Percentiles rank a stretch among this genome's conserved stretches.
Conservation (phyloP, 2,888 invertebrate species). For the Pyrochroa serraticornis region DNA sequence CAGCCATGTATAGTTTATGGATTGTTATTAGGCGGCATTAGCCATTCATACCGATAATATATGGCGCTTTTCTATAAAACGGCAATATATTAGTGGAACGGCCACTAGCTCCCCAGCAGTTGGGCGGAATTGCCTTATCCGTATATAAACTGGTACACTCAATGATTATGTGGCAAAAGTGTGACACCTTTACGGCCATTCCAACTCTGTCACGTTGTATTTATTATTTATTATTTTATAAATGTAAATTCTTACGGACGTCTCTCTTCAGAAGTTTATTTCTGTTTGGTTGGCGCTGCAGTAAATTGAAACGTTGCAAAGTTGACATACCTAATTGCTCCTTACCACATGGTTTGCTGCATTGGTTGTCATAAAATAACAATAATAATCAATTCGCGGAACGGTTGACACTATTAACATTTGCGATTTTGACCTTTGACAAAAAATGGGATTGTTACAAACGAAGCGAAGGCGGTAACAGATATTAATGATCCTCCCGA, state of each 20-base stretch:
- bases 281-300: slow-evolving; percentile 3
- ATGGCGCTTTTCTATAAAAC: slow-evolving; percentile 31
- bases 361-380: too few species aligned
- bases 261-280: not conserved
- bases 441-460: too few species aligned
- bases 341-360: not conserved
- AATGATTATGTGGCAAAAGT: slow-evolving; percentile 36
- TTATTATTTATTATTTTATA: slow-evolving; percentile 22
- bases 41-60: slow-evolving; percentile 30
- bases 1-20: slow-evolving; percentile 25
- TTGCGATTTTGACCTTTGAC: too few species aligned
- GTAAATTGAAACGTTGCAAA: slow-evolving; percentile 12
- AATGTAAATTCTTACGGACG: slow-evolving; percentile 5
- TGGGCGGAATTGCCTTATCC: slow-evolving; percentile 21
- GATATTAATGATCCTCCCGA: too few species aligned
- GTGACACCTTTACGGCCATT: slow-evolving; percentile 32
- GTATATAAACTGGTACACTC: slow-evolving; percentile 31
- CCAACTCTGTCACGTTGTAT: slow-evolving; percentile 21
- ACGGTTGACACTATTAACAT: too few species aligned
- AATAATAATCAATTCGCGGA: too few species aligned
- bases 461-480: too few species aligned
- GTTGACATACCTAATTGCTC: not conserved
- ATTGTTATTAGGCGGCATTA: slow-evolving; percentile 29
- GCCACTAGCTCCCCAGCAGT: slow-evolving; percentile 30
- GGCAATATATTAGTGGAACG: slow-evolving; percentile 32